These are phyloP conservation scores for Enteromius trimaculatus DNA, from an alignment of 2,797 vertebrate genomes.

Conservation along the genomic window DNA sequence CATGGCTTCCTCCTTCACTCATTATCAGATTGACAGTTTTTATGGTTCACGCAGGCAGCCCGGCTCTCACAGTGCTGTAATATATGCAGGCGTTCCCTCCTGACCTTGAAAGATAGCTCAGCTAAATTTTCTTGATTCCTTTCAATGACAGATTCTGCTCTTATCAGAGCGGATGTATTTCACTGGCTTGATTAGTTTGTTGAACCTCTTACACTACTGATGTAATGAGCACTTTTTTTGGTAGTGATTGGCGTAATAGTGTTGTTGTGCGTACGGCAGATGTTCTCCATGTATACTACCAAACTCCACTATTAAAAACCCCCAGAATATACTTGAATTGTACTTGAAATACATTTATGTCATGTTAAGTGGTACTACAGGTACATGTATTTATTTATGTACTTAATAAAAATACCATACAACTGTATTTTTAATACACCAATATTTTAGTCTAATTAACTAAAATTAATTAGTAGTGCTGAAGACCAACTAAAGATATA, in stretches of 20 bases:
- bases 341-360: neutral
- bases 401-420: neutral
- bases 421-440: neutral
- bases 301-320: neutral
- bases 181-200: neutral
- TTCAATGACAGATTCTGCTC: conserved; percentile 33
- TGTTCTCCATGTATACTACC: neutral
- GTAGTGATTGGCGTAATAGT: neutral
- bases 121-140: conserved; percentile 29
- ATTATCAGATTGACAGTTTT: conserved; percentile 24
- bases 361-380: neutral
- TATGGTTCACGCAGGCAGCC: neutral
- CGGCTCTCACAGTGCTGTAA: neutral
- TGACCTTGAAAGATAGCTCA: conserved; percentile 30
- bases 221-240: neutral
- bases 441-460: neutral
- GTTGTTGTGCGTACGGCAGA: neutral
- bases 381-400: neutral
- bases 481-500: too few relatives aligned
- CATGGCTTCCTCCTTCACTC: conserved; percentile 29
- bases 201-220: conserved; percentile 3
- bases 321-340: too few relatives aligned
- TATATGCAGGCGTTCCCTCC: neutral
- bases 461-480: neutral
- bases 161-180: conserved; percentile 21